Conservation (phyloP, 1,140 invertebrate genomes). For the Drosophila persimilis region DNA sequence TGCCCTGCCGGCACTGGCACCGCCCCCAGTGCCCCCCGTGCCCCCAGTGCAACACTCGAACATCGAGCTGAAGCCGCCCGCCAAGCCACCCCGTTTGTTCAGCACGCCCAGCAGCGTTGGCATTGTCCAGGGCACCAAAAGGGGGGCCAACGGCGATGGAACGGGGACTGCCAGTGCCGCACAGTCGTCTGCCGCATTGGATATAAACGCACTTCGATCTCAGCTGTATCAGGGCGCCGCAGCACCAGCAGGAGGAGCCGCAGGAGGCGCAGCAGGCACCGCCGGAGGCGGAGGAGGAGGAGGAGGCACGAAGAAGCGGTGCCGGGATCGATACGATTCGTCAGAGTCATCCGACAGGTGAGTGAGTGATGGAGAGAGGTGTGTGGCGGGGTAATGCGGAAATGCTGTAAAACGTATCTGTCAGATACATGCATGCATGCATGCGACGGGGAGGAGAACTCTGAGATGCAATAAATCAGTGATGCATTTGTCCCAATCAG, state of each 20-base stretch:
- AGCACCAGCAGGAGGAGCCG: constrained; percentile 9
- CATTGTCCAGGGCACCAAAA: constrained; percentile 65
- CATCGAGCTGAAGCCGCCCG: constrained; percentile 63
- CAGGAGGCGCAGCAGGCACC: not conserved
- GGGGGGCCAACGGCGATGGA: constrained; percentile 22
- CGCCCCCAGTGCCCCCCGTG: constrained; percentile 3
- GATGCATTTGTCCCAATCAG: too few relatives aligned
- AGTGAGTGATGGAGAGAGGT: constrained; percentile 57
- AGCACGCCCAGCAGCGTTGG: constrained; percentile 60
- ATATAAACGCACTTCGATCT: constrained; percentile 73
- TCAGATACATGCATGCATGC: too few relatives aligned
- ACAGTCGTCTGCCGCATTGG: constrained; percentile 53
- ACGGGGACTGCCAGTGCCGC: not conserved
- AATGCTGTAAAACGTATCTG: not conserved
- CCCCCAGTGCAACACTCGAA: constrained; percentile 7
- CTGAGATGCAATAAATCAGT: too few relatives aligned
- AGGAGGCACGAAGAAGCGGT: constrained; percentile 89
- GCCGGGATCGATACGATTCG: constrained; percentile 93
- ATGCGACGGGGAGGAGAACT: not conserved
- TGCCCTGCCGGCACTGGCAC: constrained; percentile 16
- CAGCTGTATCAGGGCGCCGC: constrained; percentile 68
- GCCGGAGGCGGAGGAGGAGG: constrained; percentile 12
- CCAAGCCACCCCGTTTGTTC: constrained; percentile 50
- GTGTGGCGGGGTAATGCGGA: not conserved
- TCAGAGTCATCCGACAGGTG: constrained; percentile 95